Conservation (phyloP, 2,113 vertebrate species). For the Tringa solitaria region DNA sequence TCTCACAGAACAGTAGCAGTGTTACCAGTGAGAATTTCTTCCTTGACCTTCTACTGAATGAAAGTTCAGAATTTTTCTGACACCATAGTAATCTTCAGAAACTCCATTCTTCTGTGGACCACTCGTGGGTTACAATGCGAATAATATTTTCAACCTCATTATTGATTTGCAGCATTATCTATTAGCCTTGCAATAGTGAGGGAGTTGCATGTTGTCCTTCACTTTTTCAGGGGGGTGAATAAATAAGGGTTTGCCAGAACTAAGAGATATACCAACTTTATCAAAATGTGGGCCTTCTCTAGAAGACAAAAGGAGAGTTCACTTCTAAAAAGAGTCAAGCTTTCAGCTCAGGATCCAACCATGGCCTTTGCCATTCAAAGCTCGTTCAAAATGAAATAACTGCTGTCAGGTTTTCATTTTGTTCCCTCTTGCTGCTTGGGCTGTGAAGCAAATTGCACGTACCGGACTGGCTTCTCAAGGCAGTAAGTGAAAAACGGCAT, state of each 20-base stretch:
- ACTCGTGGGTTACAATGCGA: background rate
- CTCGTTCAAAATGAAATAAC: background rate
- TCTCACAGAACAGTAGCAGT: background rate
- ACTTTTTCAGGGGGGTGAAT: background rate
- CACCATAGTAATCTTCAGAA: background rate
- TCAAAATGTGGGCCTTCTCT: background rate
- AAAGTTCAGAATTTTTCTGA: background rate
- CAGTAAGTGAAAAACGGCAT: background rate
- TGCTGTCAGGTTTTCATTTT: background rate
- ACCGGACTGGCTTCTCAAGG: background rate
- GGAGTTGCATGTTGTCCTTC: background rate
- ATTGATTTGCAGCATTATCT: background rate
- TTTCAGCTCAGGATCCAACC: background rate
- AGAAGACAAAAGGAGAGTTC: background rate
- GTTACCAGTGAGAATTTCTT: background rate
- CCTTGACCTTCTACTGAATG: background rate
- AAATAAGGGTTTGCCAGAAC: background rate
- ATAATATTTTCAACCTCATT: background rate
- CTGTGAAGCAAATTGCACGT: background rate
- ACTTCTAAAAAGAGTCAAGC: background rate
- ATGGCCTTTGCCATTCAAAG: background rate
- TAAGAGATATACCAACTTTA: background rate
- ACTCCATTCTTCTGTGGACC: background rate
- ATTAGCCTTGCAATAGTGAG: background rate
- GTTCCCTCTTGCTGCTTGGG: background rate